Evolutionary conservation across 2,113 vertebrate genomes (phyloP).

Genomic region (Calidris pygmaea): DNA sequence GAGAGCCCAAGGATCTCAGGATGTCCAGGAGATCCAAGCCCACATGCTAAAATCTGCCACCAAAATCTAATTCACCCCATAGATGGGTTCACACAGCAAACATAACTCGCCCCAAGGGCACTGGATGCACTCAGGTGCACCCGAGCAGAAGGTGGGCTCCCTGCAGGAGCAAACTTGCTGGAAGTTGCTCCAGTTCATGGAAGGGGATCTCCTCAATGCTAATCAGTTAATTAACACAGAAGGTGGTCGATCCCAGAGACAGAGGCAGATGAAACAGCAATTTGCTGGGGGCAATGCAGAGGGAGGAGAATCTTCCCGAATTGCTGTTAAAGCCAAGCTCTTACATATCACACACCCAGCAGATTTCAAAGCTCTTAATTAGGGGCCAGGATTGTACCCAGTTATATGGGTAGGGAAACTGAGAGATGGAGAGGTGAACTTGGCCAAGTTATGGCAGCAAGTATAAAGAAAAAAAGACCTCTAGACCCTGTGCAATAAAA

Average conservation of each 20-base stretch:
- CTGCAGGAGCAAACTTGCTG: not conserved
- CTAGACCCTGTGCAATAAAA: not conserved
- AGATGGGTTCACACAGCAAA: not conserved
- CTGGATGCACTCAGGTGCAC: not conserved
- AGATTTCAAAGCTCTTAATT: not conserved
- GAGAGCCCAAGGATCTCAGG: not conserved
- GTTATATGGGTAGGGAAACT: not conserved
- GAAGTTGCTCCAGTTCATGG: not conserved
- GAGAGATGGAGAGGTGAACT: not conserved
- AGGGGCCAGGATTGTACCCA: not conserved
- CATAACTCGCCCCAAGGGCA: fast-evolving
- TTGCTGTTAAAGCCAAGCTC: not conserved
- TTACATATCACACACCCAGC: not conserved
- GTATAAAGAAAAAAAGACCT: not conserved
- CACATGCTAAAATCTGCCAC: not conserved
- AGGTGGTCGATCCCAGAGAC: not conserved
- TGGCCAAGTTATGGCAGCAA: not conserved
- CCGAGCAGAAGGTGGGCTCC: not conserved
- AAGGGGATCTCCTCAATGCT: not conserved
- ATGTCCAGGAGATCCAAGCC: not conserved
- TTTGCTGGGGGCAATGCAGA: not conserved
- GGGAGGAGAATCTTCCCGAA: not conserved
- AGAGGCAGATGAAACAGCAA: not conserved
- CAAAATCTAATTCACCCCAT: not conserved
- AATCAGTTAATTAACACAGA: not conserved